Conservation (phyloP, 1,140 invertebrate genomes). For the Neodiprion virginianus region DNA sequence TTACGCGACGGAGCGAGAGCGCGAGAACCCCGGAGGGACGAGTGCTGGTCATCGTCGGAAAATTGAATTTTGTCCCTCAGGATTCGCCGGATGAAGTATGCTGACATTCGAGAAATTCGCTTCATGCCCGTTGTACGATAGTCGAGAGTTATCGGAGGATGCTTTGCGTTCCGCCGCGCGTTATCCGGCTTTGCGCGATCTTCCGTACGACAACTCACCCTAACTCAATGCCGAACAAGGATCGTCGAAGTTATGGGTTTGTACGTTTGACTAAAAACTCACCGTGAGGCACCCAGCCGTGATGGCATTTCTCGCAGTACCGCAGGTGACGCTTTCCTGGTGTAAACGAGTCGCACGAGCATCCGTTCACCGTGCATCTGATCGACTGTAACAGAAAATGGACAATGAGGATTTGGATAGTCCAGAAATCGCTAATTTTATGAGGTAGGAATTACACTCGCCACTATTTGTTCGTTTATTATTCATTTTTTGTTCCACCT, state of each 20-base stretch:
- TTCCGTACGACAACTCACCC: no score
- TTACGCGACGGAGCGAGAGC: constrained; percentile 32
- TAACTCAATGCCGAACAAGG: no score
- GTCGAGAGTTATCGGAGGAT: constrained; percentile 14
- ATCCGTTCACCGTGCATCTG: constrained; percentile 74
- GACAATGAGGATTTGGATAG: background rate
- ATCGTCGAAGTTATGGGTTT: no score
- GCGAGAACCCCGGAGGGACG: constrained; percentile 38
- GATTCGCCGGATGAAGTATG: constrained; percentile 53
- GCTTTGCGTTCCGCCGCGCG: background rate
- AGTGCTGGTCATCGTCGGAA: constrained; percentile 57
- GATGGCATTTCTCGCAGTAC: constrained; percentile 76
- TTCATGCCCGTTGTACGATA: background rate
- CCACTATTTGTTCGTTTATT: background rate
- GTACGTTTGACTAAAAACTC: constrained; percentile 51
- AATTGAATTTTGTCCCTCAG: constrained; percentile 61
- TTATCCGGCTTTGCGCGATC: no score
- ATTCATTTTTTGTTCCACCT: no score
- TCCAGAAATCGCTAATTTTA: background rate
- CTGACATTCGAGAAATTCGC: constrained; percentile 52
- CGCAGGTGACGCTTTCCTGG: constrained; percentile 75
- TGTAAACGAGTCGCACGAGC: constrained; percentile 78
- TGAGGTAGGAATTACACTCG: constrained; percentile 22
- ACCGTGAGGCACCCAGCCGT: constrained; percentile 83
- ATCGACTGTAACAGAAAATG: constrained; percentile 68